These are phyloP conservation scores for Progne subis DNA, from an alignment of 2,113 vertebrate genomes.

Conservation along the genomic window DNA sequence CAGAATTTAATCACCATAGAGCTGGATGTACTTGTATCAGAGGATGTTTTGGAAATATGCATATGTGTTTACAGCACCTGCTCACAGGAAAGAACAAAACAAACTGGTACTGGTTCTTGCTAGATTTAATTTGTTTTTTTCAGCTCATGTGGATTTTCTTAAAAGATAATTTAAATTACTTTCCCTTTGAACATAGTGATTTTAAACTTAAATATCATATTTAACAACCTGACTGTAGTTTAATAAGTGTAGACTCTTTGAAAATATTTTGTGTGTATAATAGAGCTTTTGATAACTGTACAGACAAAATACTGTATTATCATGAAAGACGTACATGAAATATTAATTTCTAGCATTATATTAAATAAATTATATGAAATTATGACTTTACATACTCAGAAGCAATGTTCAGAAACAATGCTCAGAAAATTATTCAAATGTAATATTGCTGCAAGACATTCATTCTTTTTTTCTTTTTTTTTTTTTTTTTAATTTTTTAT, in stretches of 20 bases:
- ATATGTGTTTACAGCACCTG: background rate
- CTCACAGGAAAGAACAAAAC: background rate
- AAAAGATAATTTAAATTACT: background rate
- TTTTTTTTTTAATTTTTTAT: background rate
- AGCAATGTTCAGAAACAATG: background rate
- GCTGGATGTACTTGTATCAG: background rate
- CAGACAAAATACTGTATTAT: background rate
- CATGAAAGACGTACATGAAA: background rate
- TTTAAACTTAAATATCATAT: background rate
- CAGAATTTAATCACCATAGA: background rate
- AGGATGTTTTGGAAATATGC: background rate
- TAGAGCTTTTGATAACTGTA: background rate
- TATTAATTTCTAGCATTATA: background rate
- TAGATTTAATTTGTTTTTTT: background rate
- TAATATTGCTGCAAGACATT: background rate
- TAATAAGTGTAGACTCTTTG: background rate
- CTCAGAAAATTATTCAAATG: background rate
- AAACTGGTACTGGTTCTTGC: background rate
- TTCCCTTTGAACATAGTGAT: background rate
- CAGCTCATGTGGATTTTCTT: background rate
- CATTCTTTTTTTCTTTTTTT: background rate
- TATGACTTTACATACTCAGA: background rate
- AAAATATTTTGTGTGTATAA: background rate
- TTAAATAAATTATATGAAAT: background rate
- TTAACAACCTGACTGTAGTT: background rate